Conservation (phyloP, 1,140 invertebrate genomes). For the Drosophila erecta region DNA sequence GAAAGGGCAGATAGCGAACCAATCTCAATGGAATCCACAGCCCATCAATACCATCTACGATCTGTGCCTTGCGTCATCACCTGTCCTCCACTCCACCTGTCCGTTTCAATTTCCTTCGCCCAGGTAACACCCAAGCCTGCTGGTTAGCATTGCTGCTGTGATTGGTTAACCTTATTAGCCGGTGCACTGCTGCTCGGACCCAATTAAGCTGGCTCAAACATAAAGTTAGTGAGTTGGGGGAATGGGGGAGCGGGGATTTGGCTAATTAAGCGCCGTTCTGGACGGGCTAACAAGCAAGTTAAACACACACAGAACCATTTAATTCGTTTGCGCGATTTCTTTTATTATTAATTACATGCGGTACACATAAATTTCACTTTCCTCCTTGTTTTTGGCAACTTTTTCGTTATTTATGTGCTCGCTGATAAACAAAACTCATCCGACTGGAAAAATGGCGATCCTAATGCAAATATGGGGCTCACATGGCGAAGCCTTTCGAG, state of each 20-base stretch:
- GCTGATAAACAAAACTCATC: constrained; percentile 31
- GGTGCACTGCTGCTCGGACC: constrained; percentile 22
- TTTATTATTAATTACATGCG: constrained; percentile 70
- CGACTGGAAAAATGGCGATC: constrained; percentile 32
- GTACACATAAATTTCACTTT: constrained; percentile 52
- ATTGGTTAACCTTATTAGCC: constrained; percentile 49
- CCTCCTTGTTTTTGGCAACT: constrained; percentile 28
- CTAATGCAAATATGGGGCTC: constrained; percentile 22
- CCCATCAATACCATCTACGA: constrained; percentile 28
- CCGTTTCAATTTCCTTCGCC: background rate
- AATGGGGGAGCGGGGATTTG: constrained; percentile 7
- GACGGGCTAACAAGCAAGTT: constrained; percentile 44
- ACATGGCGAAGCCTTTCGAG: constrained; percentile 22
- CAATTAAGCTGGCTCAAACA: constrained; percentile 40
- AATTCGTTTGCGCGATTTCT: constrained; percentile 53
- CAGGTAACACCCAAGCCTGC: constrained; percentile 45
- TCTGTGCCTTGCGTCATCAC: constrained; percentile 33
- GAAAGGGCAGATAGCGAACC: no score
- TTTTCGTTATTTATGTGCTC: constrained; percentile 47
- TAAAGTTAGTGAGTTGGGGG: constrained; percentile 31
- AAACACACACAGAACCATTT: constrained; percentile 52
- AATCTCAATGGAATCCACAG: background rate
- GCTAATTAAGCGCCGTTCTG: constrained; percentile 57
- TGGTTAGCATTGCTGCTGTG: constrained; percentile 52
- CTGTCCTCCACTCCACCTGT: background rate